Evolutionary conservation across 2,888 invertebrate species (phyloP), one percentile per base, ranked within the genome.

Genomic region (Machimus atricapillus): DNA sequence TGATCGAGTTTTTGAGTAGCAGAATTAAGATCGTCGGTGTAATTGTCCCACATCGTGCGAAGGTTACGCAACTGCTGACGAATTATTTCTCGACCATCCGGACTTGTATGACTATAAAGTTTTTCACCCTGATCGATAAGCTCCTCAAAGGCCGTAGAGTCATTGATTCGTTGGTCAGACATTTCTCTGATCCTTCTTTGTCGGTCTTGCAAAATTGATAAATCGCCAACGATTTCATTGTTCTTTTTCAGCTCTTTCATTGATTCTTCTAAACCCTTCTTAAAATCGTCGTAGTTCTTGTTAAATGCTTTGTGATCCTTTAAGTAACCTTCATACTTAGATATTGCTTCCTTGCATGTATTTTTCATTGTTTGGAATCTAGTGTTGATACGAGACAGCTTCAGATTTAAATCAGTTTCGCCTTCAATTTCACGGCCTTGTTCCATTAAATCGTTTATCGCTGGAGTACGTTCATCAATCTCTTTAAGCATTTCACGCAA

Each of bases 81-180:
- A 87, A 98, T 96, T 5, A 96, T 95, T 93, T 98, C 98, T 89
- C 98, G 94, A 2, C 98, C 98, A 90, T 98, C 98, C 0, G 98
- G 98, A 81, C 98, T 97, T 0, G 98, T 98, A 90, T 98, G 98
- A 0, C 96, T 95, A 90, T 98, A 98, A 0, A 99, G 93, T 91
- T 97, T 97, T 93, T 99, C 98, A 1, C 98, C 98, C 46, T 96
- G 94, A 90, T 97, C 97, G 14, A 98, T 94, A 6, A 98, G 94
- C 77, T 96, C 95, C 91, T 98, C 98, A 91, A 98, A 97, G 56
- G 94, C 94, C 0, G 95, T 95, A 58, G 96, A 96, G 91, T 97
- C 96, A 89, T 95, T 96, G 31, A 96, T 96, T 89, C 96, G 95
- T 7, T 95, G 94, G 90, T 98, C 97, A 16, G 96, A 95, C 87